Percentiles rank a stretch among this genome's conserved stretches.
Conservation (phyloP, 2,113 vertebrate species). For the Struthio camelus region DNA sequence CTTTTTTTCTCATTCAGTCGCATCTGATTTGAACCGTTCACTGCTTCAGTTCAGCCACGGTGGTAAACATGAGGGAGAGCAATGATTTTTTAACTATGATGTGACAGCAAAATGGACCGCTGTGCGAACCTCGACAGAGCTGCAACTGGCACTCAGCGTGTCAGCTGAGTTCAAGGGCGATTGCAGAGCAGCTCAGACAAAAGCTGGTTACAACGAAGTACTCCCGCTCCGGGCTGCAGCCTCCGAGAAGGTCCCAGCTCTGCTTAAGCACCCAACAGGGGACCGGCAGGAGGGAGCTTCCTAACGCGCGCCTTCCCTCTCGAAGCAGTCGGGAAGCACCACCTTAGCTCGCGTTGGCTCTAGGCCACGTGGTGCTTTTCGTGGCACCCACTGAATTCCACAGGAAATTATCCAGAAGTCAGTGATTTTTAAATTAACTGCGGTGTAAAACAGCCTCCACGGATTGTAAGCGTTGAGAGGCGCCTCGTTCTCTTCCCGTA, state of each 20-base stretch:
- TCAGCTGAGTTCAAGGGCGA: not conserved
- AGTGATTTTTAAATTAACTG: not conserved
- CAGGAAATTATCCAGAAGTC: not conserved
- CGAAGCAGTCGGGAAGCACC: not conserved
- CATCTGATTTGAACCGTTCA: not conserved
- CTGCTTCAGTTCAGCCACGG: not conserved
- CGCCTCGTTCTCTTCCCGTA: not conserved
- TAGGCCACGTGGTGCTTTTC: not conserved
- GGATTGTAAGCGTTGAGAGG: not conserved
- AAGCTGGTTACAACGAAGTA: not conserved
- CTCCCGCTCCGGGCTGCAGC: not conserved
- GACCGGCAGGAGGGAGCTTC: not conserved
- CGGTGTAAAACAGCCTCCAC: not conserved
- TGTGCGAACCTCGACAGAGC: not conserved
- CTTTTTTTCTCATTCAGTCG: not conserved
- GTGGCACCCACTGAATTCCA: not conserved
- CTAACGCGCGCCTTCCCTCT: not conserved
- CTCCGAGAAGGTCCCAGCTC: not conserved
- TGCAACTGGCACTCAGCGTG: not conserved
- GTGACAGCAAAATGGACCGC: not conserved
- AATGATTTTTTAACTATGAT: constrained; percentile 41
- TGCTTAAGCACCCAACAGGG: not conserved
- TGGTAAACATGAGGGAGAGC: not conserved
- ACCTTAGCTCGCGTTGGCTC: not conserved
- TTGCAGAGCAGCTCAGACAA: not conserved